phyloP scores from a whole-genome alignment of 2,888 invertebrate species.

The Scaptomyza flava region DNA sequence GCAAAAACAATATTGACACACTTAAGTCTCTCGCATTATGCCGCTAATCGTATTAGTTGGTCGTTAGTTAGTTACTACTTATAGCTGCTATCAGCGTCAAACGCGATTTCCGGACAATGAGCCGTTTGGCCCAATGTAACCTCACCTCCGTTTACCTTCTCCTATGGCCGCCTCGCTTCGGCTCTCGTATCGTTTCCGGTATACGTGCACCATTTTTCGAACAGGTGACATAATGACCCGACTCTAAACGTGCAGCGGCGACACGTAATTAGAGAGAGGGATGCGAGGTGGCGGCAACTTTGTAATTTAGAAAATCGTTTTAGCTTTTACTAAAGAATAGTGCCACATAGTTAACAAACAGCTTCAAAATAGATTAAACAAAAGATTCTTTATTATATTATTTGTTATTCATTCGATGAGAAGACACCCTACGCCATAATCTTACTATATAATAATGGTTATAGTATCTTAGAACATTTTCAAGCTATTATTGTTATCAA shows the following conservation, averaged over 20 bases:
- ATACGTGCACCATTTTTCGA: conserved; percentile 77
- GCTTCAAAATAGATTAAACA: no score
- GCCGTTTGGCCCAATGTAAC: conserved; percentile 24
- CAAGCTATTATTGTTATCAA: no score
- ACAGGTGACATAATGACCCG: conserved; percentile 77
- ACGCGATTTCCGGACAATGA: conserved; percentile 77
- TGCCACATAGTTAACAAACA: not conserved
- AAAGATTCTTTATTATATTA: no score
- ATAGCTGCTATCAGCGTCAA: conserved; percentile 60
- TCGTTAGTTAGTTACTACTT: conserved; percentile 70
- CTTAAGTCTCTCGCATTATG: conserved; percentile 67
- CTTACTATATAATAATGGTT: no score
- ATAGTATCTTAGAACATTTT: no score
- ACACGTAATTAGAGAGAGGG: conserved; percentile 68
- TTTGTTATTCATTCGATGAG: no score
- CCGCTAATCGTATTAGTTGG: conserved; percentile 78
- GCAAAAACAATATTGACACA: conserved; percentile 42
- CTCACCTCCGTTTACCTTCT: not conserved
- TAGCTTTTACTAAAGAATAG: conserved; percentile 41
- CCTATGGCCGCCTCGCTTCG: not conserved
- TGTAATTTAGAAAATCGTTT: conserved; percentile 78
- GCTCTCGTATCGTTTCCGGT: conserved; percentile 61
- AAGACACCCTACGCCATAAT: no score
- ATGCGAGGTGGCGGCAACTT: conserved; percentile 33
- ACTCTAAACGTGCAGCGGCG: conserved; percentile 46